These are phyloP conservation scores for Acipenser ruthenus DNA, from an alignment of 2,797 vertebrate species.

Conservation along the genomic window DNA sequence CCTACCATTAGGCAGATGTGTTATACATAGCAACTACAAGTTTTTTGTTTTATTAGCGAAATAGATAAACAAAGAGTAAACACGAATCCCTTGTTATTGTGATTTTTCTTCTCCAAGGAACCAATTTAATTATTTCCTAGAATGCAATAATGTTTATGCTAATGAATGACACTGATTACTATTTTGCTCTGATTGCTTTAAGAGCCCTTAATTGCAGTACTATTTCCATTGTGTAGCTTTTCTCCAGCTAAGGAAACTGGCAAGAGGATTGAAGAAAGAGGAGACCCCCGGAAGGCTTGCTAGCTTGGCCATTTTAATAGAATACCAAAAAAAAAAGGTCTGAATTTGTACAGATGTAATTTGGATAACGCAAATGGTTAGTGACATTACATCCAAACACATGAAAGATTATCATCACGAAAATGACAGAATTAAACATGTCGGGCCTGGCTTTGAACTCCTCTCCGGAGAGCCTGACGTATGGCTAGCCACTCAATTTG, in stretches of 20 bases:
- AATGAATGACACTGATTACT: too few relatives aligned
- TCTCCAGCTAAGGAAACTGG: not conserved
- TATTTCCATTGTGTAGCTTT: too few relatives aligned
- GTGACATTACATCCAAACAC: conserved; percentile 46
- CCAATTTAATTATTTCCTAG: too few relatives aligned
- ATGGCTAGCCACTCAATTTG: conserved; percentile 71
- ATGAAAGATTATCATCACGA: conserved; percentile 71
- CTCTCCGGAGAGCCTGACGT: conserved; percentile 39
- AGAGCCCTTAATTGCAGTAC: too few relatives aligned
- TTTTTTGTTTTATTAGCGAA: too few relatives aligned
- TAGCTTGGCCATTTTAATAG: not conserved
- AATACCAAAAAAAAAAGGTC: conserved; percentile 3
- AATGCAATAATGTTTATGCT: too few relatives aligned
- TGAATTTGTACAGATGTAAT: conserved; percentile 44
- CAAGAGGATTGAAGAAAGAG: not conserved
- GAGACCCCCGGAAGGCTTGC: not conserved
- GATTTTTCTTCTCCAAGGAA: too few relatives aligned
- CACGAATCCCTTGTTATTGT: too few relatives aligned
- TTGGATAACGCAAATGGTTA: conserved; percentile 44
- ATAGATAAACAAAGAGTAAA: too few relatives aligned
- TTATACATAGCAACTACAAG: too few relatives aligned
- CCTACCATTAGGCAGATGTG: too few relatives aligned
- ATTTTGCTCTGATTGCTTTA: too few relatives aligned
- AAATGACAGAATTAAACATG: conserved; percentile 63
- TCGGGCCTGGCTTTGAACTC: conserved; percentile 50